These are phyloP conservation scores for Diachasmimorpha longicaudata DNA, from an alignment of 1,140 invertebrate species.

Conservation along the genomic window DNA sequence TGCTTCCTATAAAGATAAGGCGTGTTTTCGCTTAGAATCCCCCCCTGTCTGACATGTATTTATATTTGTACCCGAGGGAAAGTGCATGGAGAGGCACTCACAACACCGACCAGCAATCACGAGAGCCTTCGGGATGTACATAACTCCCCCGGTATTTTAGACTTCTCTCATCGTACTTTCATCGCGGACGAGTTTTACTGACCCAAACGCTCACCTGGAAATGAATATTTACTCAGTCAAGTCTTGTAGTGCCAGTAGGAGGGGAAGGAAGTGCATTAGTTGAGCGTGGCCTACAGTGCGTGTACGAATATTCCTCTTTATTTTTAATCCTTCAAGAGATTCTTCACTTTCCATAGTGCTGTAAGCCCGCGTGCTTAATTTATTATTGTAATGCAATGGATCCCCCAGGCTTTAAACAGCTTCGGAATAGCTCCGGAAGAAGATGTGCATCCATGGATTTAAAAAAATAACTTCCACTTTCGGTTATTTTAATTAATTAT, in stretches of 20 bases:
- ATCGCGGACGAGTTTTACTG: conserved; percentile 8
- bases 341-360: too few species aligned
- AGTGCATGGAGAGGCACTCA: not conserved
- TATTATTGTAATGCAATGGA: too few species aligned
- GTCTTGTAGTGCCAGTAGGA: not conserved
- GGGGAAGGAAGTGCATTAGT: conserved; percentile 8
- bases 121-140: not conserved
- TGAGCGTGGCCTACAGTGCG: not conserved
- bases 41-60: not conserved
- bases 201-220: conserved; percentile 2
- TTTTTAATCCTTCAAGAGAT: not conserved
- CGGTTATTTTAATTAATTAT: too few species aligned
- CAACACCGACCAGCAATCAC: not conserved
- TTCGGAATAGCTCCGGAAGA: too few species aligned
- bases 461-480: too few species aligned
- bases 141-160: not conserved
- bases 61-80: not conserved
- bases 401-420: too few species aligned
- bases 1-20: not conserved
- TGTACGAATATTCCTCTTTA: not conserved
- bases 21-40: not conserved
- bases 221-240: not conserved
- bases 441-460: too few species aligned
- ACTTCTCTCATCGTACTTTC: conserved; percentile 15
- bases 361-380: too few species aligned